Evolutionary conservation across 2,888 invertebrate species (phyloP).

Genomic region (Serripes groenlandicus): DNA sequence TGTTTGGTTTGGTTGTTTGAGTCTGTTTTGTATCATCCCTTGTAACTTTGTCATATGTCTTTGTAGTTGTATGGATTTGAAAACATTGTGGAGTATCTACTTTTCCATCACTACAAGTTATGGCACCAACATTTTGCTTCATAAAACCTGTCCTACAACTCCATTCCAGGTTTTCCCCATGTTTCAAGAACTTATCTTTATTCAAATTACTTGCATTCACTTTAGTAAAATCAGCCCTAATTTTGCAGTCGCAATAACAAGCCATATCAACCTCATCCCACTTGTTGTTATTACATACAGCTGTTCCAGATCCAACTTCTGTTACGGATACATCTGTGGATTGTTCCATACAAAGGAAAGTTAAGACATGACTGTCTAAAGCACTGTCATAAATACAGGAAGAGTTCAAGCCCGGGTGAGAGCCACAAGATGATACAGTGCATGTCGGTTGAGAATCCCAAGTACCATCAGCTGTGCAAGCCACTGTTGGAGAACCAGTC

Average conservation of each 20-base stretch:
- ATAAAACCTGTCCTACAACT: slow-evolving; percentile 3
- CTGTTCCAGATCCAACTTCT: background rate
- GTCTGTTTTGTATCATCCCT: too few relatives aligned
- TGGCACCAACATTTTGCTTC: slow-evolving; percentile 18
- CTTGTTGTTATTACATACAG: background rate
- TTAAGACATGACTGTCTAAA: background rate
- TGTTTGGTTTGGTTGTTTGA: background rate
- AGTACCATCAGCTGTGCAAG: slow-evolving; percentile 36
- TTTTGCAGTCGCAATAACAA: slow-evolving; percentile 47
- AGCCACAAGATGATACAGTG: slow-evolving; percentile 13
- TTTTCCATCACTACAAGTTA: slow-evolving; percentile 15
- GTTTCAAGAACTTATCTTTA: slow-evolving; percentile 3
- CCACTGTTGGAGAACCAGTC: slow-evolving; percentile 24
- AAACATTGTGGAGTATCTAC: slow-evolving; percentile 2
- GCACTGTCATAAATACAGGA: slow-evolving; percentile 25
- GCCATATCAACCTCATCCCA: slow-evolving; percentile 32
- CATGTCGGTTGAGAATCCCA: slow-evolving; percentile 47
- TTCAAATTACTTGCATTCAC: background rate
- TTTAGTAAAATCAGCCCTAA: background rate
- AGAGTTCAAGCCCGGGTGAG: slow-evolving; percentile 38
- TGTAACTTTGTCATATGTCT: too few relatives aligned
- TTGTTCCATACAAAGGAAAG: slow-evolving; percentile 18
- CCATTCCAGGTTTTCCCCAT: slow-evolving; percentile 11
- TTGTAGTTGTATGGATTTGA: background rate
- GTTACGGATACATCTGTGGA: slow-evolving; percentile 23